Conservation (phyloP, 1,140 invertebrate genomes). For the Luehdorfia chinensis region DNA sequence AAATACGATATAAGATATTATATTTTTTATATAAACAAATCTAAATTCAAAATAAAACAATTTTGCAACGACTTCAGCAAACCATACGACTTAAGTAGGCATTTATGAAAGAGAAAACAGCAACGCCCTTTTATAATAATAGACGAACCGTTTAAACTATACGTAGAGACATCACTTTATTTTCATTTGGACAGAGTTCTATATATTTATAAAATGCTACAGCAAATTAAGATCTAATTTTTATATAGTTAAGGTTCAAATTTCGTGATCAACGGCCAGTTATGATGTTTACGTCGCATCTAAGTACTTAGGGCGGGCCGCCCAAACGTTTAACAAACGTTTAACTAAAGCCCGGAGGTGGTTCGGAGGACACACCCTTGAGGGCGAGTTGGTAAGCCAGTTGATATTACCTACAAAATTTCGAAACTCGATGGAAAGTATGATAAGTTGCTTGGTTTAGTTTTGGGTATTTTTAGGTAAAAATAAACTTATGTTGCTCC, state of each 20-base stretch:
- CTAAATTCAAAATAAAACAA: no score
- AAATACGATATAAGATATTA: no score
- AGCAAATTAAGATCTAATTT: slow-evolving; percentile 22
- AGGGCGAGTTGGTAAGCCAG: slow-evolving; percentile 29
- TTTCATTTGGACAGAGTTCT: slow-evolving; percentile 44
- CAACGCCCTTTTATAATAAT: slow-evolving; percentile 50
- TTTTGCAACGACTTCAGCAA: no score
- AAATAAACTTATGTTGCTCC: no score
- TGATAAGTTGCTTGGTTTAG: no score
- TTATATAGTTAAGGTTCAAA: slow-evolving; percentile 21
- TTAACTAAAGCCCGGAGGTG: slow-evolving; percentile 66
- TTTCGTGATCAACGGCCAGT: slow-evolving; percentile 21
- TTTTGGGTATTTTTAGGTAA: no score
- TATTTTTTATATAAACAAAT: no score
- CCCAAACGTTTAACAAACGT: slow-evolving; percentile 75
- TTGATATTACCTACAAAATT: slow-evolving; percentile 21
- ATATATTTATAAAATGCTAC: slow-evolving; percentile 14
- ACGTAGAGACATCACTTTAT: slow-evolving; percentile 46
- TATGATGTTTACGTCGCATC: slow-evolving; percentile 31
- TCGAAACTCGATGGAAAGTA: neutral
- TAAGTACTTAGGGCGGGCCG: slow-evolving; percentile 66
- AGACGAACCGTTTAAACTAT: slow-evolving; percentile 57
- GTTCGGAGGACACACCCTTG: slow-evolving; percentile 64
- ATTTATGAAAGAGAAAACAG: slow-evolving; percentile 33
- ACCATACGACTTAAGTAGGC: no score